phyloP scores from a whole-genome alignment of 2,888 invertebrate species.

The Cryptus armator region DNA sequence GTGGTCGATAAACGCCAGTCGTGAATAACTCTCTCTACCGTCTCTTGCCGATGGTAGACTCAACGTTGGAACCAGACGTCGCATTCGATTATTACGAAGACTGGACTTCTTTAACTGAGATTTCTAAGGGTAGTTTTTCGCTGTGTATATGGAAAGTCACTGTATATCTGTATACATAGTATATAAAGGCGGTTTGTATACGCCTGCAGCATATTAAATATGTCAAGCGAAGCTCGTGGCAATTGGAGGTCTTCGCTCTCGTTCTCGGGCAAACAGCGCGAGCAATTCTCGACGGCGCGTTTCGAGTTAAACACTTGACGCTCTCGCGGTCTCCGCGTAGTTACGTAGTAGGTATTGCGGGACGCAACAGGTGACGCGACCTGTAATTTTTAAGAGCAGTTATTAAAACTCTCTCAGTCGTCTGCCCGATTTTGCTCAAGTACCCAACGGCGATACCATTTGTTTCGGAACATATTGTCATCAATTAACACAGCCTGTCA shows the following conservation, averaged over 20 bases:
- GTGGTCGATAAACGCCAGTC: slow-evolving; percentile 67
- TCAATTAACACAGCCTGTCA: neutral
- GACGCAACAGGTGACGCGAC: slow-evolving; percentile 78
- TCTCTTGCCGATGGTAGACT: neutral
- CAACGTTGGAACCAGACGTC: neutral
- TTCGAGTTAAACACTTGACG: slow-evolving; percentile 76
- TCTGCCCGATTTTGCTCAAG: neutral
- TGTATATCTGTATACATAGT: neutral
- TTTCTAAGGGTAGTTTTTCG: neutral
- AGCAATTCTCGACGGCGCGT: slow-evolving; percentile 68
- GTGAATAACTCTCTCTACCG: slow-evolving; percentile 24
- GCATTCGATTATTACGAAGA: slow-evolving; percentile 19
- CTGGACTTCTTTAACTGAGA: neutral
- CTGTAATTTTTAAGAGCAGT: slow-evolving; percentile 76
- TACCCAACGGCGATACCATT: neutral
- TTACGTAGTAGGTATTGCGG: slow-evolving; percentile 67
- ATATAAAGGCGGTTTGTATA: neutral
- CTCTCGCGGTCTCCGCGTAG: slow-evolving; percentile 59
- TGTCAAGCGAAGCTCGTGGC: slow-evolving; percentile 13
- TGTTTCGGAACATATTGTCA: neutral
- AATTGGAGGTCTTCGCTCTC: slow-evolving; percentile 31
- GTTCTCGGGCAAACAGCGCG: slow-evolving; percentile 24
- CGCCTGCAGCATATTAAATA: slow-evolving; percentile 22
- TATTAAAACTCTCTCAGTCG: slow-evolving; percentile 61
- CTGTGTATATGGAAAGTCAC: neutral